Evolutionary conservation across 2,113 vertebrate genomes (phyloP).

Genomic region (Hippolais icterina): DNA sequence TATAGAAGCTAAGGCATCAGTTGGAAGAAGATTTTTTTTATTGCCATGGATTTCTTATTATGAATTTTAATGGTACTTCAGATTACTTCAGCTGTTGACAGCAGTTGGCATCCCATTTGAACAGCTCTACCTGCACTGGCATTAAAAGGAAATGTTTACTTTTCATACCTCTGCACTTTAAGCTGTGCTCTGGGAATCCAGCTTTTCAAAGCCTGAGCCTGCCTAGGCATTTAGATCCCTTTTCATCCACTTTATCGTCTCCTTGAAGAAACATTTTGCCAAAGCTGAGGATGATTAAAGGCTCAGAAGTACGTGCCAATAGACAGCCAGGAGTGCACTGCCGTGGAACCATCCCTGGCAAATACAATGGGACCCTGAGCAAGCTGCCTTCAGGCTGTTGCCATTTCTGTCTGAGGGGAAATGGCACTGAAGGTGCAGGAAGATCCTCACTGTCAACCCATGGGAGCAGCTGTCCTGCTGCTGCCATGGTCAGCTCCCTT

Average conservation of each 20-base stretch:
- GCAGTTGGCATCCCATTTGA: neutral
- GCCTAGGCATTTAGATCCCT: neutral
- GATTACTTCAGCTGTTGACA: neutral
- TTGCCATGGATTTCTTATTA: neutral
- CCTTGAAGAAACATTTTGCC: neutral
- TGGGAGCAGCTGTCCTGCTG: neutral
- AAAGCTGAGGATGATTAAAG: fast-evolving
- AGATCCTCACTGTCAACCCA: neutral
- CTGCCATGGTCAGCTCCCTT: fast-evolving
- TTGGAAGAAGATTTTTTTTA: neutral
- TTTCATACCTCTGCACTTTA: neutral
- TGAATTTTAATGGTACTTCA: conserved; percentile 39
- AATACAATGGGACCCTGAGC: fast-evolving
- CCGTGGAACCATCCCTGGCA: fast-evolving
- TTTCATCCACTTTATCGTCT: neutral
- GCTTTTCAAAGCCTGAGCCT: neutral
- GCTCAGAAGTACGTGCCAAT: neutral
- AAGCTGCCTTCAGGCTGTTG: neutral
- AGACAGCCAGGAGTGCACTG: neutral
- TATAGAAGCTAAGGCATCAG: too few relatives aligned
- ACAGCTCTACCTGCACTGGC: neutral
- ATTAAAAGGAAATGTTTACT: conserved; percentile 3
- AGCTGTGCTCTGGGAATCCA: neutral
- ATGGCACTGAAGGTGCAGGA: too few relatives aligned
- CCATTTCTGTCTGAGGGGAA: neutral